phyloP scores from a whole-genome alignment of 2,888 invertebrate genomes.

The Eristalis intricaria region DNA sequence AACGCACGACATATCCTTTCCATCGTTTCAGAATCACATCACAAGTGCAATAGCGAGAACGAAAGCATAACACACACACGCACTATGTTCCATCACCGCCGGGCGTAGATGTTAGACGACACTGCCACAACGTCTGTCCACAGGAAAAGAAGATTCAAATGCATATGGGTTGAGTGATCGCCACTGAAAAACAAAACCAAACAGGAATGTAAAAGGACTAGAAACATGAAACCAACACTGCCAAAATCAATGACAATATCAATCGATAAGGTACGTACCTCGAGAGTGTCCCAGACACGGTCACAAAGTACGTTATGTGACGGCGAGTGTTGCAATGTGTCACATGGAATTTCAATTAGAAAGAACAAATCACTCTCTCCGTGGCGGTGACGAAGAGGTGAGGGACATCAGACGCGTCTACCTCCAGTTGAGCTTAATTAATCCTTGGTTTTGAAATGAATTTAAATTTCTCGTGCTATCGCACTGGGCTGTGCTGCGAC shows the following conservation, averaged over 20 bases:
- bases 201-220: conserved; percentile 41
- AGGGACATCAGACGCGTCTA: conserved; percentile 22
- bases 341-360: conserved; percentile 25
- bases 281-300: background rate
- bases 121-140: conserved; percentile 48
- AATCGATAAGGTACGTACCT: conserved; percentile 64
- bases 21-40: background rate
- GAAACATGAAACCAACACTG: conserved; percentile 68
- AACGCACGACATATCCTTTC: background rate
- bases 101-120: conserved; percentile 51
- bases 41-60: conserved; percentile 2
- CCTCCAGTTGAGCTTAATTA: conserved; percentile 38
- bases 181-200: background rate
- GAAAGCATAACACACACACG: background rate
- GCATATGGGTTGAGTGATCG: conserved; percentile 59
- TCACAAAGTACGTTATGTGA: background rate
- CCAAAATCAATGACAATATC: conserved; percentile 72
- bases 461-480: conserved; percentile 45
- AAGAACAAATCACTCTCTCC: background rate
- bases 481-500: conserved; percentile 19
- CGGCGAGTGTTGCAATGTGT: background rate
- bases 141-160: conserved; percentile 52
- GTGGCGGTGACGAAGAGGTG: background rate
- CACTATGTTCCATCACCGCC: background rate
- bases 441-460: conserved; percentile 58